These are phyloP conservation scores for Dermatemys mawii DNA, from an alignment of 2,113 vertebrate species.

Conservation along the genomic window DNA sequence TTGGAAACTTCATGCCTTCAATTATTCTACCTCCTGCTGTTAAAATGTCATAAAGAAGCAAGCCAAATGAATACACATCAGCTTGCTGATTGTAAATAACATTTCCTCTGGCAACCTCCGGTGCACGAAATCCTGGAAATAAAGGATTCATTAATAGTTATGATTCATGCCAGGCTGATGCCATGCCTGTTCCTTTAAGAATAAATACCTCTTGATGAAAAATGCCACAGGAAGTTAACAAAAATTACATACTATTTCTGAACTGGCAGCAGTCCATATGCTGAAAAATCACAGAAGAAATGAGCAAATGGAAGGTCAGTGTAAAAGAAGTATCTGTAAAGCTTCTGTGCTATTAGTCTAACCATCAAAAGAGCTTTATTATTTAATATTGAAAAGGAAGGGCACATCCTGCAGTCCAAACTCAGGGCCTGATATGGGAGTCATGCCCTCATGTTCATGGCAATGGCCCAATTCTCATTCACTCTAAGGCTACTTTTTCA, in stretches of 20 bases:
- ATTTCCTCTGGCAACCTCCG: conserved; percentile 94
- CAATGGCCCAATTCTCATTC: not conserved
- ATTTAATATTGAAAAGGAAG: conserved; percentile 6
- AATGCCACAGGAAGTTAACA: conserved; percentile 13
- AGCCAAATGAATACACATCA: conserved; percentile 95
- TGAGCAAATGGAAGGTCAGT: not conserved
- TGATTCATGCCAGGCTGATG: conserved; percentile 2
- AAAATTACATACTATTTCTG: conserved; percentile 38
- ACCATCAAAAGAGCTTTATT: not conserved
- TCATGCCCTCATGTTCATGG: not conserved
- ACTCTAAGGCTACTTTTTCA: not conserved
- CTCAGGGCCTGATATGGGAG: not conserved
- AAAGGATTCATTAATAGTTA: conserved; percentile 45
- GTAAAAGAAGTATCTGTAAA: not conserved
- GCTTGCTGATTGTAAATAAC: conserved; percentile 97
- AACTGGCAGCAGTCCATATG: not conserved
- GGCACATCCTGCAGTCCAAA: not conserved
- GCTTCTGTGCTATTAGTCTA: not conserved
- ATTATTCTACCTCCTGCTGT: conserved; percentile 91
- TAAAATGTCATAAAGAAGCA: conserved; percentile 95
- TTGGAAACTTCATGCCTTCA: conserved; percentile 97
- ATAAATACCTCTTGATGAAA: conserved; percentile 8
- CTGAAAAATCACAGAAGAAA: conserved; percentile 12
- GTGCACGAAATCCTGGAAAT: conserved; percentile 90
- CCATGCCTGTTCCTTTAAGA: conserved; percentile 9